Evolutionary conservation across 35 echinoderm and acorn worm species (phyloP).

Genomic region (Holothuria glaberrima): DNA sequence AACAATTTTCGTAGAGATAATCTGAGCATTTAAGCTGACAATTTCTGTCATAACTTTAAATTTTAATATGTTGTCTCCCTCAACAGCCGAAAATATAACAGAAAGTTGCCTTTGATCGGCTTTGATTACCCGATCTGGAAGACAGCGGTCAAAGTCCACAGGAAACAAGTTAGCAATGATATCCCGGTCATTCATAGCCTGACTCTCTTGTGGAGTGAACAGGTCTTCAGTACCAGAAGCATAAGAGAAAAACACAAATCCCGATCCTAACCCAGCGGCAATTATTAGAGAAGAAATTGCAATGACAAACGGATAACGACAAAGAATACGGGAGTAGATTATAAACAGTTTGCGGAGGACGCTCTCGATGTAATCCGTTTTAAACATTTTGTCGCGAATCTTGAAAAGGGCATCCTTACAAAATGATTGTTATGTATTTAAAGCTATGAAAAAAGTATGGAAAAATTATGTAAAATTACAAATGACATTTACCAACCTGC

Average conservation of each 20-base stretch:
- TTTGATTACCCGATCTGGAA: conserved; percentile 43
- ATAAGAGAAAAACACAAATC: conserved; percentile 63
- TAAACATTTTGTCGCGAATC: neutral
- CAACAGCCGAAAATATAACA: conserved; percentile 51
- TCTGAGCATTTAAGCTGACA: conserved; percentile 30
- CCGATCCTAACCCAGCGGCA: conserved; percentile 47
- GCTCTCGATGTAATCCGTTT: neutral
- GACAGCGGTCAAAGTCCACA: conserved; percentile 52
- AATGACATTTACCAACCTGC: too few relatives aligned
- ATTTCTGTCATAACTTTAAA: conserved; percentile 68
- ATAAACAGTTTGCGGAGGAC: neutral
- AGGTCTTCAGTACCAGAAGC: conserved; percentile 60
- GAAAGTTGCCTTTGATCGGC: conserved; percentile 33
- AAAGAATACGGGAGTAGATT: neutral
- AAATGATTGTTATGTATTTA: too few relatives aligned
- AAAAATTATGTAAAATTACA: too few relatives aligned
- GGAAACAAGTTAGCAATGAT: conserved; percentile 53
- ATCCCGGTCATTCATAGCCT: conserved; percentile 42
- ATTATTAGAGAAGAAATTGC: conserved; percentile 34
- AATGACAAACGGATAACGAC: neutral
- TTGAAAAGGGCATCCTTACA: too few relatives aligned
- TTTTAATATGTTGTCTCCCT: conserved; percentile 57
- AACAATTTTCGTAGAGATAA: conserved; percentile 3
- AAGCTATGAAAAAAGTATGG: too few relatives aligned
- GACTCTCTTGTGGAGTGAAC: conserved; percentile 76